Evolutionary conservation across 2,888 invertebrate species (phyloP).

Genomic region (Eutolmus rufibarbis): DNA sequence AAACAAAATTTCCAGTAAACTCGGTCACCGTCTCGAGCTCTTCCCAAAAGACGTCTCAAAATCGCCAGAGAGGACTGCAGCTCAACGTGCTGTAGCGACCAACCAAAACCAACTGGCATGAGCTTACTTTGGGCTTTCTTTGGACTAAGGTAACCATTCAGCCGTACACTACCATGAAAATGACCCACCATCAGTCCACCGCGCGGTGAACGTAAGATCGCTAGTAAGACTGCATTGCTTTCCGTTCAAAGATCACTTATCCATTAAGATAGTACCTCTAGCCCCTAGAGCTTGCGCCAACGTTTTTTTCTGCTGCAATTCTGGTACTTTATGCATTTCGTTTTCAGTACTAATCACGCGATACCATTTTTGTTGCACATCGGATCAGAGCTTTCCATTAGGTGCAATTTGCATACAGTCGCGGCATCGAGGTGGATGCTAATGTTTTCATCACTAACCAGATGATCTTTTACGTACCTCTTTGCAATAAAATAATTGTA

Average conservation of each 20-base stretch:
- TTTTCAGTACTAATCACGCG: conserved; percentile 8
- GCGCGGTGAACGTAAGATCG: not conserved
- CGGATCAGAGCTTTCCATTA: not conserved
- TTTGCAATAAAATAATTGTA: not conserved
- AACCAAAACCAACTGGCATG: conserved; percentile 24
- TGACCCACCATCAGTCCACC: not conserved
- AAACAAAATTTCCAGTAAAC: not conserved
- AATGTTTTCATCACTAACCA: not conserved
- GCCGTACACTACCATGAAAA: not conserved
- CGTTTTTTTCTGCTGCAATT: not conserved
- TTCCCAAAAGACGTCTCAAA: not conserved
- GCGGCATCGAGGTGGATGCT: not conserved
- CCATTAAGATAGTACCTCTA: not conserved
- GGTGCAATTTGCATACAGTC: conserved; percentile 2
- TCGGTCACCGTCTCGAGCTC: conserved; percentile 8
- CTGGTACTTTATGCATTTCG: not conserved
- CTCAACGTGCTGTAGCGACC: conserved; percentile 11
- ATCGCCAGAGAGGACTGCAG: not conserved
- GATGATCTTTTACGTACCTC: not conserved
- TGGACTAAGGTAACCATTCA: not conserved
- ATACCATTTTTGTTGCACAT: not conserved
- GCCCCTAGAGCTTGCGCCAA: not conserved
- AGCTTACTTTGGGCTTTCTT: conserved; percentile 8
- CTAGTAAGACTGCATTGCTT: not conserved
- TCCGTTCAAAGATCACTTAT: conserved; percentile 12